Evolutionary conservation across 2,888 invertebrate genomes (phyloP).

Genomic region (Andrena trimmerana): DNA sequence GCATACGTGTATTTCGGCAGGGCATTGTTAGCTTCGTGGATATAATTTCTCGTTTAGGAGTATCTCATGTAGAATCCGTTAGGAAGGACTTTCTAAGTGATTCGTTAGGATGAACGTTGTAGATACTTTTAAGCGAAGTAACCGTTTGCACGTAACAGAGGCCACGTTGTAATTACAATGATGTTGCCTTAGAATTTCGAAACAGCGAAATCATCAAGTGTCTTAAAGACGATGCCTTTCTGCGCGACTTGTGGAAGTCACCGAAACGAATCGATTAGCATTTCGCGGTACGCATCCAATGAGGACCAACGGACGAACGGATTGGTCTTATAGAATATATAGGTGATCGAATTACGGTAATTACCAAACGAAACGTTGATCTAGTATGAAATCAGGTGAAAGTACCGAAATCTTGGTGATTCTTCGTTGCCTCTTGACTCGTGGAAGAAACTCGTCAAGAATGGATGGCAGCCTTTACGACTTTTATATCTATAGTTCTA

Average conservation of each 20-base stretch:
- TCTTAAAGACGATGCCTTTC: slow-evolving; percentile 76
- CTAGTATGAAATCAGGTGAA: background rate
- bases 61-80: no score
- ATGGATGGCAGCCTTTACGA: background rate
- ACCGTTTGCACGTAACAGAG: slow-evolving; percentile 6
- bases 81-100: background rate
- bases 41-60: background rate
- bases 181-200: slow-evolving; percentile 74
- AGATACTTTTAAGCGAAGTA: slow-evolving; percentile 4
- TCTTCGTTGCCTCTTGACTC: background rate
- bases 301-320: slow-evolving; percentile 53
- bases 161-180: slow-evolving; percentile 53
- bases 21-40: slow-evolving; percentile 30
- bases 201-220: slow-evolving; percentile 69
- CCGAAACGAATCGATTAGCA: slow-evolving; percentile 36
- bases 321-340: slow-evolving; percentile 17
- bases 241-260: slow-evolving; percentile 29
- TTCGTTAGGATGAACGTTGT: slow-evolving; percentile 16
- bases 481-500: background rate
- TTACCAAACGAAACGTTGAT: background rate
- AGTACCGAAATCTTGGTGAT: background rate
- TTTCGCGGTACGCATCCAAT: slow-evolving; percentile 43
- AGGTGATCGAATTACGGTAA: background rate
- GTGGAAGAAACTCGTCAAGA: background rate
- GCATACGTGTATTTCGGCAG: slow-evolving; percentile 4